Conservation (phyloP, 2,888 invertebrate species). For the Fissipunctia ypsillon region DNA sequence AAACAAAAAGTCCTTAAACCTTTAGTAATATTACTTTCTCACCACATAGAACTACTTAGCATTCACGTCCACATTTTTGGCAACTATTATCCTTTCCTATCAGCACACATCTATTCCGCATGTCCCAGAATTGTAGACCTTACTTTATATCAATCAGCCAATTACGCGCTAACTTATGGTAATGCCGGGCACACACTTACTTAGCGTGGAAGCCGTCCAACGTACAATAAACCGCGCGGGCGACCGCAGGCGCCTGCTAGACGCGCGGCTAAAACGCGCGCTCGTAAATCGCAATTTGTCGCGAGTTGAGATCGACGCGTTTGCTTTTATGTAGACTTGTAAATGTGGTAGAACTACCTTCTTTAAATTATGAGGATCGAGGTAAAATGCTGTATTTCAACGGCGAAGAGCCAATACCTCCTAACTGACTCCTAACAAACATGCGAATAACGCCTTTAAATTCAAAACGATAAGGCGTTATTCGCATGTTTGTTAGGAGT, state of each 20-base stretch:
- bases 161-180: constrained; percentile 62
- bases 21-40: too few species aligned
- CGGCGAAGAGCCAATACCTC: too few species aligned
- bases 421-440: too few species aligned
- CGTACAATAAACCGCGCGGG: constrained; percentile 45
- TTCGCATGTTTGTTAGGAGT: too few species aligned
- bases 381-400: too few species aligned
- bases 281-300: constrained; percentile 76
- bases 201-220: constrained; percentile 59
- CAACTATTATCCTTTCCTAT: constrained; percentile 16
- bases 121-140: constrained; percentile 16
- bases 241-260: constrained; percentile 59
- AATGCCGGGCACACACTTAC: constrained; percentile 60
- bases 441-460: too few species aligned
- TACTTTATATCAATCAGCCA: constrained; percentile 64
- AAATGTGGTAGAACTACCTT: constrained; percentile 27
- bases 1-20: background rate
- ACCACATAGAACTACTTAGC: constrained; percentile 2
- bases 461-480: too few species aligned
- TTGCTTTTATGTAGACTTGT: constrained; percentile 66
- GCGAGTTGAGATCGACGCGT: constrained; percentile 71
- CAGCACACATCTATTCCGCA: constrained; percentile 18
- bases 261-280: constrained; percentile 65
- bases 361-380: too few species aligned
- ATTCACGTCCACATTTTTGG: constrained; percentile 19